Evolutionary conservation across 2,888 invertebrate genomes (phyloP), one percentile per base, ranked within the genome.

Genomic region (Chesias legatella): DNA sequence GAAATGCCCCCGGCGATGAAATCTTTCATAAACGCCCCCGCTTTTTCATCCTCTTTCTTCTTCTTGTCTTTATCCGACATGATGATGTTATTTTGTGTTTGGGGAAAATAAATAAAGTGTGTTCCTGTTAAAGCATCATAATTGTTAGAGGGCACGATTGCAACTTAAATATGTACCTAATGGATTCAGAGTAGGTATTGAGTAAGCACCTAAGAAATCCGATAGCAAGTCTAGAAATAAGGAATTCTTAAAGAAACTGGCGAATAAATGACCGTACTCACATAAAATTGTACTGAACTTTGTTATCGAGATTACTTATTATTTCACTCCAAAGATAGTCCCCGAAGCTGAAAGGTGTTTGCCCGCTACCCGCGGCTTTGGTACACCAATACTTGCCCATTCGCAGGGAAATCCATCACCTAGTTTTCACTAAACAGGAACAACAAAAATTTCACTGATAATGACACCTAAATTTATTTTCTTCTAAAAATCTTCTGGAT

Each of bases 1-100:
- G 98, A 95, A 32, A 97, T 90, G 53, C 98, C 98, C 60, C 98
- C 98, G 53, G 96, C 96, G 45, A 95, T 73, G 74, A 97, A 97
- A 89, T 97, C 98, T 89, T 97, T 96, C 60, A 93, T 72, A 79
- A 97, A 97, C 53, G 93, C 93, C 9, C 33, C 29, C 4, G 33
- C 22, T 13, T 36, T 30, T 6, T 26, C 20, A 5, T 45, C 40
- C 34, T 56, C 51, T 30, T 53, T 36, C 20, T 53, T 51, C 17
- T 42, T 33, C 8, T 47, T 40, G 5, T 30, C 43, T 17, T 39
- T 39, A 9, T 36, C 40, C 22, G 43, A 31, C 43, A 45, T 49
- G 37, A 11, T 52, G 33, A 22, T 21, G 32, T 10, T 6, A 9
- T 42, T n/a, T 20, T 20, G 13, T 7, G 10, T 30, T 13, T 10